phyloP scores from a whole-genome alignment of 2,888 invertebrate species.

The Xestia sexstrigata region DNA sequence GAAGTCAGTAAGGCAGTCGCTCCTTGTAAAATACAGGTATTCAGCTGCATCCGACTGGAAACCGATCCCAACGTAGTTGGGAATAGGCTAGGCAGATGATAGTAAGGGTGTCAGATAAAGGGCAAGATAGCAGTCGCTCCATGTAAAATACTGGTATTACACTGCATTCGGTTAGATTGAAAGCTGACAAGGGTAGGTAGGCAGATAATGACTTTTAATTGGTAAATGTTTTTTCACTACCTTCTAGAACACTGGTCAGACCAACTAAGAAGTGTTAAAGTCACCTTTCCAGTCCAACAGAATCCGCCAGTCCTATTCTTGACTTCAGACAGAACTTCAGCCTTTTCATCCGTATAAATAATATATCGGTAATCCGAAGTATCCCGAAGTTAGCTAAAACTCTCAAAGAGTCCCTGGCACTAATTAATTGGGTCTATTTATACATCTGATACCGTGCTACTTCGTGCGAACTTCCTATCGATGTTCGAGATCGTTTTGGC shows the following conservation, averaged over 20 bases:
- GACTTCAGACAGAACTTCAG: neutral
- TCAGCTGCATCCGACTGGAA: no score
- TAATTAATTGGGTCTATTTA: slow-evolving; percentile 63
- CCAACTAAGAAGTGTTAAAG: neutral
- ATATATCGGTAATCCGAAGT: slow-evolving; percentile 33
- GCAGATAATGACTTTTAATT: no score
- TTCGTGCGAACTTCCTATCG: slow-evolving; percentile 42
- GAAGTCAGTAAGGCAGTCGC: no score
- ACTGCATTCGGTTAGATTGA: no score
- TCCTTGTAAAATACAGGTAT: no score
- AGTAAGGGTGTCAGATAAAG: no score
- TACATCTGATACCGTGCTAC: slow-evolving; percentile 29
- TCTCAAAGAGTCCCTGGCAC: slow-evolving; percentile 34
- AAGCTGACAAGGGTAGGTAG: no score
- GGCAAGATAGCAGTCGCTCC: no score
- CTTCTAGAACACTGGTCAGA: neutral
- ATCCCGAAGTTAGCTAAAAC: slow-evolving; percentile 28
- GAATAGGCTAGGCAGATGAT: no score
- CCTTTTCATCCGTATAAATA: slow-evolving; percentile 36
- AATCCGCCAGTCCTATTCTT: neutral
- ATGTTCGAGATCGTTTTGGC: slow-evolving; percentile 8
- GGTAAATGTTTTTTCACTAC: no score
- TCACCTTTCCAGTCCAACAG: neutral
- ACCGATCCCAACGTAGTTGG: no score
- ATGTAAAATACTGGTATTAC: no score